These are phyloP conservation scores for Polydrusus tereticollis DNA, from an alignment of 2,888 invertebrate genomes.

Conservation along the genomic window DNA sequence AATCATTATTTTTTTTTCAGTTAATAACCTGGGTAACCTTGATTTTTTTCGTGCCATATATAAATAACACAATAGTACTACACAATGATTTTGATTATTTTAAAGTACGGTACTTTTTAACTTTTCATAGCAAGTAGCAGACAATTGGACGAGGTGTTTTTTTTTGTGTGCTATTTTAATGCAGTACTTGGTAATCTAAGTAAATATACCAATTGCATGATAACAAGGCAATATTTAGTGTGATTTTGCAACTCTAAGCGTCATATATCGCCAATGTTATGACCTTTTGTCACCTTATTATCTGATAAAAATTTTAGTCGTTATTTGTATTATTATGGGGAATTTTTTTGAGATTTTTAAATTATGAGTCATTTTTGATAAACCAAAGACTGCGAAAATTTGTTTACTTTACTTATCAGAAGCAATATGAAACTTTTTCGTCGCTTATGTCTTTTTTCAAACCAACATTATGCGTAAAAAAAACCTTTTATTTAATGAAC, in stretches of 20 bases:
- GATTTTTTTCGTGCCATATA: neutral
- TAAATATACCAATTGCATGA: neutral
- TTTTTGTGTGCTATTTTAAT: neutral
- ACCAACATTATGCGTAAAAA: no score
- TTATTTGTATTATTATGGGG: no score
- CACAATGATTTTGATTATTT: neutral
- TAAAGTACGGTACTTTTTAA: constrained; percentile 6
- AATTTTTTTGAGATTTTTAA: no score
- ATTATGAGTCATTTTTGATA: no score
- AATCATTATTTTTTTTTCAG: neutral
- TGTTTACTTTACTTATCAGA: no score
- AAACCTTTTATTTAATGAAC: no score
- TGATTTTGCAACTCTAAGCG: neutral
- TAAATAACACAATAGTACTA: neutral
- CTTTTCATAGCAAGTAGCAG: neutral
- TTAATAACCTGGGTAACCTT: constrained; percentile 5
- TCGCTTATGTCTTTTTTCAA: no score
- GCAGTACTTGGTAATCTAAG: neutral
- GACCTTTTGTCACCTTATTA: neutral
- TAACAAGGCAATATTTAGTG: neutral
- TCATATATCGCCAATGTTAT: neutral
- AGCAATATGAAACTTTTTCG: no score
- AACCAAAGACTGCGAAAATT: no score
- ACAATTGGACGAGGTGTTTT: neutral
- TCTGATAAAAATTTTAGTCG: no score